Conservation (phyloP, 2,888 invertebrate species). For the Scotopteryx bipunctaria region DNA sequence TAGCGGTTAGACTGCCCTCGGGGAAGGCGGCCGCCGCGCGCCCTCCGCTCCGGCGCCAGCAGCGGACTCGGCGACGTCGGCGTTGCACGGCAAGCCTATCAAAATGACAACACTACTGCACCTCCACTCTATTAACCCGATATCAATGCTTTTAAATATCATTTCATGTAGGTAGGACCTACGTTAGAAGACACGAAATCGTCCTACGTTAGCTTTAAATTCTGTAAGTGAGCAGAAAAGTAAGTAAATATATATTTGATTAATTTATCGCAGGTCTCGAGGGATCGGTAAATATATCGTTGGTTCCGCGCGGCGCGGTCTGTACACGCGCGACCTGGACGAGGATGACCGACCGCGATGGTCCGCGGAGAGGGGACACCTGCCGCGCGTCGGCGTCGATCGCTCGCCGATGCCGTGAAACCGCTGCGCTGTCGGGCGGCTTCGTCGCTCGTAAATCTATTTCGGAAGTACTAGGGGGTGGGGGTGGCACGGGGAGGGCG, state of each 20-base stretch:
- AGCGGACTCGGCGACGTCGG: no score
- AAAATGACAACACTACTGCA: no score
- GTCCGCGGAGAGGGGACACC: constrained; percentile 20
- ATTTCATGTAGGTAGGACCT: no score
- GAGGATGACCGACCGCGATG: constrained; percentile 11
- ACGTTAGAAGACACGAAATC: no score
- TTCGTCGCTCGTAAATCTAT: constrained; percentile 42
- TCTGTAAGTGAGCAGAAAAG: no score
- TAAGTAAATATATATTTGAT: constrained; percentile 2
- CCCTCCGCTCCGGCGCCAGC: no score
- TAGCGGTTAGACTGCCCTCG: no score
- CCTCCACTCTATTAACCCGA: no score
- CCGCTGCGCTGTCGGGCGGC: constrained; percentile 17
- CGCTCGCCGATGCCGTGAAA: constrained; percentile 20
- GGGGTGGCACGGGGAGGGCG: constrained; percentile 20
- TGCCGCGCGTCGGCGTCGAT: constrained; percentile 8
- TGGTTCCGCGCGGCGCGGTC: constrained; percentile 11
- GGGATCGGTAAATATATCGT: constrained; percentile 11
- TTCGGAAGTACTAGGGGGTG: constrained; percentile 38
- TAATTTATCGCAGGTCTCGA: constrained; percentile 17
- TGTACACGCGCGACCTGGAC: constrained; percentile 11
- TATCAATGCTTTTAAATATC: no score
- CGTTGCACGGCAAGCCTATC: no score
- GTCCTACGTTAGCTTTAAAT: no score
- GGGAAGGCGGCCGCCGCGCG: no score